Base-by-base conservation (phyloP, 2,113 vertebrate genomes). In the Theristicus caerulescens region DNA sequence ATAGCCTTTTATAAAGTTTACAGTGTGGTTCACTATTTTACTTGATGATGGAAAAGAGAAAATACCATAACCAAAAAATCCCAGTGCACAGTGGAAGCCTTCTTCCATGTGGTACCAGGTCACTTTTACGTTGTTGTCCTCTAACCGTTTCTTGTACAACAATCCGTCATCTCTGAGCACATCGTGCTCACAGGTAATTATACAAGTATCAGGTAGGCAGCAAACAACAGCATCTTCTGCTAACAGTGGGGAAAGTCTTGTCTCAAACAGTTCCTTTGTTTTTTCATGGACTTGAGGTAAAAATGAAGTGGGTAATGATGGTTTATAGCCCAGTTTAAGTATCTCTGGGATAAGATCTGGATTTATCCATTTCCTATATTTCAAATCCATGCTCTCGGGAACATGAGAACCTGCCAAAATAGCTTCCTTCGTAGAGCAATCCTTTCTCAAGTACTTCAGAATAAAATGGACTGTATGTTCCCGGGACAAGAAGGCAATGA, bases 11-110 rank as follows among this genome's bases (percentile, higher is more conserved):
- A 96, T 84, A 25, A 97, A 97, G 69, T 84, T 51, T 42, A 93
- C 22, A 38, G 1, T 1, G 0, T 94, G 38, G 26, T 93, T 73
- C 20, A 46, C 2, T 0, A 91, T 47, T 67, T 44, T 67, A 15
- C 13, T 89, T 47, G 93, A 62, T 25, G 95, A 79, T 4, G 93
- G 89, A 67, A 96, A 96, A 67, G 93, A 97, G 55, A 94, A 95
- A 79, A 96, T 59, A 24, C 89, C 73, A 9, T 96, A 96, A 67
- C 69, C 93, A 84, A 94, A 96, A 84, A 95, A 74, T 2, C 1
- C 83, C 55, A 94, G 3, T 7, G 13, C 18, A 20, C 46, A 1
- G 13, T 96, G 94, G 76, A 96, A 96, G 18, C 96, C 42, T 3
- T 61, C 51, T 6, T 71, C 46, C 52, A 81, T 0, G 2, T 94